These are phyloP conservation scores for Plestiodon gilberti DNA, from an alignment of 2,113 vertebrate species.

Conservation along the genomic window DNA sequence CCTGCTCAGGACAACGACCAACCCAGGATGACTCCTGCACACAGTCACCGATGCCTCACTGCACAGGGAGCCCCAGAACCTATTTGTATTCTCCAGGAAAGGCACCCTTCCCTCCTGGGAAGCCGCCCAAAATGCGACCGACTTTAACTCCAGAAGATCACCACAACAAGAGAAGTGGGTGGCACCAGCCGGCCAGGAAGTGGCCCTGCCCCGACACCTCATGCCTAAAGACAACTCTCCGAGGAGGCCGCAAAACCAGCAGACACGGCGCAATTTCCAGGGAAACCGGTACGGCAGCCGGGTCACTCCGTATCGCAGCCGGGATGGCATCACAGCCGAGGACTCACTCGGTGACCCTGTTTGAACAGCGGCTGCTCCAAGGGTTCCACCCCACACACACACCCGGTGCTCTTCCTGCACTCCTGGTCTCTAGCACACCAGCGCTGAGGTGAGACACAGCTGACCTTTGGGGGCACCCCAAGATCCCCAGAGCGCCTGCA, in stretches of 20 bases:
- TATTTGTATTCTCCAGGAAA: no score
- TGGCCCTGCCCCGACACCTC: slow-evolving; percentile 10
- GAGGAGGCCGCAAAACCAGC: background rate
- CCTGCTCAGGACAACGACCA: background rate
- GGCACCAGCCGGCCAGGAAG: background rate
- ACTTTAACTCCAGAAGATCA: background rate
- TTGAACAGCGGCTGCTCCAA: no score
- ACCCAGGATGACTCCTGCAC: no score
- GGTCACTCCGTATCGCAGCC: background rate
- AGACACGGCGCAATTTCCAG: background rate
- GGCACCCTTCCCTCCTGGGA: background rate
- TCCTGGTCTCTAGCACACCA: background rate
- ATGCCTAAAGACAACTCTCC: background rate
- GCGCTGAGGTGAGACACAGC: no score
- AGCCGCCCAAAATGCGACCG: background rate
- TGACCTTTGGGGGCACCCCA: no score
- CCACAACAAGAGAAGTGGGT: background rate
- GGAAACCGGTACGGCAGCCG: background rate
- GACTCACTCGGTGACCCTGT: no score
- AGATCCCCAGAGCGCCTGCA: no score
- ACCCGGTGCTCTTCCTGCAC: background rate
- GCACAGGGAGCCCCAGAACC: no score
- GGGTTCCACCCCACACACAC: no score
- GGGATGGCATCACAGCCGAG: background rate
- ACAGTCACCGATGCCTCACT: background rate